phyloP scores from a whole-genome alignment of 2,113 vertebrate species.

The Caretta caretta region DNA sequence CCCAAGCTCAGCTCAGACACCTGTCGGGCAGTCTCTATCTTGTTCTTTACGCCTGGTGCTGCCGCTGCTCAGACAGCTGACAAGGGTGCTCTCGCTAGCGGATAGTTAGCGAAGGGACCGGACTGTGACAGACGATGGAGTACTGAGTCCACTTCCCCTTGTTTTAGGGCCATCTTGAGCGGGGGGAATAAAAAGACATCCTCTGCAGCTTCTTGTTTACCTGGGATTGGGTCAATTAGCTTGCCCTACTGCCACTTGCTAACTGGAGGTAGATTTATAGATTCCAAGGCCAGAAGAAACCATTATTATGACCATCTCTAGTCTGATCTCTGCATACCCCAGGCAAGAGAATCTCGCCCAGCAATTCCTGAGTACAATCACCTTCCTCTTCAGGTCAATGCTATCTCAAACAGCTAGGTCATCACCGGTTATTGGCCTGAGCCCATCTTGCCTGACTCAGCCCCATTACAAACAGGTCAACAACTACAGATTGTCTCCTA shows the following conservation, averaged over 20 bases:
- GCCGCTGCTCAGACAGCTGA: not conserved
- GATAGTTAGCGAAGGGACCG: not conserved
- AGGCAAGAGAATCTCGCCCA: no score
- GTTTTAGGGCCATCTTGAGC: not conserved
- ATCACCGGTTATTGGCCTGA: not conserved
- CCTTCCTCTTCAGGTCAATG: not conserved
- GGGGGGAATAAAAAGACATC: not conserved
- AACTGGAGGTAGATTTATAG: not conserved
- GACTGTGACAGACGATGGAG: not conserved
- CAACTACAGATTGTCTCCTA: not conserved
- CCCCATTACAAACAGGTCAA: rapidly evolving
- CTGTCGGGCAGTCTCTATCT: not conserved
- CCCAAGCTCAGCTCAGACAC: not conserved
- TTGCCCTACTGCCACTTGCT: not conserved
- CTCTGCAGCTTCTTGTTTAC: not conserved
- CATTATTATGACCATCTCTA: not conserved
- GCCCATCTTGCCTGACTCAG: not conserved
- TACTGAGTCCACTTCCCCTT: not conserved
- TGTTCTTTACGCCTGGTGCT: not conserved
- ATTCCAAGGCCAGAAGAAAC: not conserved
- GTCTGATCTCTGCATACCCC: rapidly evolving
- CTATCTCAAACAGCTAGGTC: not conserved
- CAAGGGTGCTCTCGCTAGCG: not conserved
- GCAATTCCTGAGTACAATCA: not conserved
- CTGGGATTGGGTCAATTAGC: rapidly evolving